Evolutionary conservation across 2,888 invertebrate species (phyloP), one percentile per base, ranked within the genome.

Genomic region (Cantharis rufa): DNA sequence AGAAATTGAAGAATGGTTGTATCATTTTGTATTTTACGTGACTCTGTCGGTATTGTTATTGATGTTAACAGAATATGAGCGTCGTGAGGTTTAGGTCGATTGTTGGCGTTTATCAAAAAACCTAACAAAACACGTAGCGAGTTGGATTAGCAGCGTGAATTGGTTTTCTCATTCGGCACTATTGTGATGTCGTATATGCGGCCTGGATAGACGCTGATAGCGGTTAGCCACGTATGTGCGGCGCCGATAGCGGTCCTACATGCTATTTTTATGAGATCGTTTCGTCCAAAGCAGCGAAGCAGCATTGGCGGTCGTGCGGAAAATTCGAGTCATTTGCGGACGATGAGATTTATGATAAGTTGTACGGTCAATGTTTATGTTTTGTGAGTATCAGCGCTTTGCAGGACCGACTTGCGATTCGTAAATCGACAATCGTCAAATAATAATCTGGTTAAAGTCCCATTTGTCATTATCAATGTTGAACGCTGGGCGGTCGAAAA

Each of bases 341-440:
- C 75, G 78, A 72, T 76, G 79, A 81, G 82, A 82, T 82, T 82
- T 82, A 82, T 82, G 82, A 82, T 82, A 81, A 82, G 80, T 81
- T 81, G 72, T 62, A 73, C 81, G 81, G 81, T 78, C 80, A 81
- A 79, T 81, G 77, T 79, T 78, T 77, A 78, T 73, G 71, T 74
- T 73, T 74, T 63, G 71, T 71, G 68, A 64, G 62, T 63, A 77
- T 74, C 74, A 70, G 69, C 62, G 62, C 69, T 66, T 77, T 64
- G 24, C 74, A 69, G 72, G 11, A 71, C 27, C 66, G 62, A 62
- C 74, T 74, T 61, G 69, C 71, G 66, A 18, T 15, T 62, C 75
- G 63, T 78, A 78, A 78, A 78, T 78, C 78, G 75, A 68, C 64
- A 70, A 72, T 78, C 75, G 69, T 73, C 75, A 75, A 71, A 72